These are phyloP conservation scores for Anagrus nilaparvatae DNA, from an alignment of 1,140 invertebrate species.

Conservation along the genomic window DNA sequence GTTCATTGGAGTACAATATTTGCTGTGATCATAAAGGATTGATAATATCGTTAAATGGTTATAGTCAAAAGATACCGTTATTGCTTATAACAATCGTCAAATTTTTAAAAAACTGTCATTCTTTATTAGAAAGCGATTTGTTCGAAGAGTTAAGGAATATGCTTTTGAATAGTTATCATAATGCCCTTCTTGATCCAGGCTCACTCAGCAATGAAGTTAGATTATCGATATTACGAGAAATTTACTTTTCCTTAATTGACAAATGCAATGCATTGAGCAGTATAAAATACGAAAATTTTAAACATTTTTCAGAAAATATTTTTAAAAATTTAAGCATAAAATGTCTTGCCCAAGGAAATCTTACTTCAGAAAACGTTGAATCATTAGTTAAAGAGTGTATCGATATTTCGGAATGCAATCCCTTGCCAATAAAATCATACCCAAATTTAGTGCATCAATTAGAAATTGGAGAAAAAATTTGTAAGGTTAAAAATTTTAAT, in stretches of 20 bases:
- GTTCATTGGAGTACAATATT: constrained; percentile 55
- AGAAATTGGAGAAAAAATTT: constrained; percentile 52
- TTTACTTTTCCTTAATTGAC: constrained; percentile 53
- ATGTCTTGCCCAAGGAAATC: constrained; percentile 66
- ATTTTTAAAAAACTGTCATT: too few species aligned
- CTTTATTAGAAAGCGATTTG: too few species aligned
- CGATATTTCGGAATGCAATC: constrained; percentile 23
- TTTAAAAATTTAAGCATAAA: constrained; percentile 55
- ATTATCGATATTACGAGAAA: constrained; percentile 49
- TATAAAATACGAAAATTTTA: constrained; percentile 49
- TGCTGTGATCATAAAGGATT: constrained; percentile 54
- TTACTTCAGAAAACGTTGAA: constrained; percentile 49
- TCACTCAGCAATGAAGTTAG: constrained; percentile 58
- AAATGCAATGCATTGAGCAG: constrained; percentile 52
- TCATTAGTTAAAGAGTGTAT: constrained; percentile 37
- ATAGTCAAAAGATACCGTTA: constrained; percentile 68
- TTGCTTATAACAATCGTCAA: constrained; percentile 21
- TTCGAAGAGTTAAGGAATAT: constrained; percentile 1
- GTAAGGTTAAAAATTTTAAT: constrained; percentile 61
- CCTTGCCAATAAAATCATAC: constrained; percentile 20
- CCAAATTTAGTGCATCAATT: constrained; percentile 46
- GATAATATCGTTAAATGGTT: constrained; percentile 57
- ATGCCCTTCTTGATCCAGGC: constrained; percentile 16
- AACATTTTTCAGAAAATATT: constrained; percentile 46
- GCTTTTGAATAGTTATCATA: constrained; percentile 22